Conservation (phyloP, 2,888 invertebrate genomes). For the Coenonympha glycerion region DNA sequence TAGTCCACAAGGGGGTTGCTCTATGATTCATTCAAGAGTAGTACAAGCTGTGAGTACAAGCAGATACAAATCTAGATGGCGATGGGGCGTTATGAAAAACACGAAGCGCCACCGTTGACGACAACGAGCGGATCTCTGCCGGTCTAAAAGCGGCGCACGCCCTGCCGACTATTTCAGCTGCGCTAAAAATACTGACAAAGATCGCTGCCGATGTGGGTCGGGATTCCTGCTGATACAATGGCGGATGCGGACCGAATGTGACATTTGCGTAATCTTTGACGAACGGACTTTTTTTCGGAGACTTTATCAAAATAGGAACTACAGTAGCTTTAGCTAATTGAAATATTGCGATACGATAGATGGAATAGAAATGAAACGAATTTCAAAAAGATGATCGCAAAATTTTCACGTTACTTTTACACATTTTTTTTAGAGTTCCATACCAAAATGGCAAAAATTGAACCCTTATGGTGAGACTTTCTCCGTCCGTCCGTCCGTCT, state of each 20-base stretch:
- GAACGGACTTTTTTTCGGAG: not conserved
- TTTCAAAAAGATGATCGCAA: too few relatives aligned
- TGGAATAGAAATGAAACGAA: too few relatives aligned
- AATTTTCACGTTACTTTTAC: too few relatives aligned
- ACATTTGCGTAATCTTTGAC: constrained; percentile 32
- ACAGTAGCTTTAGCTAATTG: too few relatives aligned
- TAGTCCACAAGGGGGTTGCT: constrained; percentile 13
- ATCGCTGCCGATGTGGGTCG: constrained; percentile 58
- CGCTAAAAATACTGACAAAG: constrained; percentile 53
- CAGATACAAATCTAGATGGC: constrained; percentile 25
- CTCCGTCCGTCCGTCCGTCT: too few relatives aligned
- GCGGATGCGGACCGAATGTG: constrained; percentile 30
- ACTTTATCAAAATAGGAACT: too few relatives aligned
- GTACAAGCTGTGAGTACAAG: constrained; percentile 12
- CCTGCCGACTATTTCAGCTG: constrained; percentile 66
- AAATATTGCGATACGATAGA: too few relatives aligned
- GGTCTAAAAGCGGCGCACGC: constrained; percentile 53
- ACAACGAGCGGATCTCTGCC: constrained; percentile 30
- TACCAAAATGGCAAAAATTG: too few relatives aligned
- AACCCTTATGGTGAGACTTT: too few relatives aligned
- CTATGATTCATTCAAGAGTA: constrained; percentile 20
- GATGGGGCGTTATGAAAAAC: constrained; percentile 13
- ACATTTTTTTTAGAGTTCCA: too few relatives aligned
- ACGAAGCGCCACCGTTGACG: constrained; percentile 33
- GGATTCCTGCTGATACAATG: constrained; percentile 43